A percentile compares a stretch with the other conserved stretches of the same genome.
Conservation (phyloP, 1,140 invertebrate species). For the Drosophila melanica region DNA sequence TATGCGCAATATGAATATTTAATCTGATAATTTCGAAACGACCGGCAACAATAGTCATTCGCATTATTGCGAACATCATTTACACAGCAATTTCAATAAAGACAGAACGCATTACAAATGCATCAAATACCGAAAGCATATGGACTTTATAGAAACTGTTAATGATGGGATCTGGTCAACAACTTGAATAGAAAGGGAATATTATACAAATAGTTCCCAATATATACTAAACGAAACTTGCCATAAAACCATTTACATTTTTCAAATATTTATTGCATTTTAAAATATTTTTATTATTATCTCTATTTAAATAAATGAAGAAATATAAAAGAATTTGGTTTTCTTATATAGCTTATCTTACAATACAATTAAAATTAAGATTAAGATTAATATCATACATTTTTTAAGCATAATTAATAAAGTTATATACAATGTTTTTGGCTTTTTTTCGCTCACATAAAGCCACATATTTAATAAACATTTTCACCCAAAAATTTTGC, state of each 20-base stretch:
- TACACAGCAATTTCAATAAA: conserved; percentile 32
- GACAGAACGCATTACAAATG: background rate
- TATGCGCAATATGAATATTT: conserved; percentile 77
- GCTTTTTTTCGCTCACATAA: background rate
- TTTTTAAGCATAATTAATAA: conserved; percentile 6
- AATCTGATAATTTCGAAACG: conserved; percentile 61
- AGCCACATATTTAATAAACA: conserved; percentile 15
- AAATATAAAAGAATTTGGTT: too few relatives aligned
- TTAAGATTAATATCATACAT: too few relatives aligned
- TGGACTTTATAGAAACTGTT: background rate
- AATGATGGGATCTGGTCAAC: background rate
- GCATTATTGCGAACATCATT: conserved; percentile 20
- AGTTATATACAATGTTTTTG: conserved; percentile 4
- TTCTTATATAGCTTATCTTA: too few relatives aligned
- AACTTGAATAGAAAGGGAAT: too few relatives aligned
- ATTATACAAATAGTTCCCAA: too few relatives aligned
- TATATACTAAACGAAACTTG: too few relatives aligned
- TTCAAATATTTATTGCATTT: too few relatives aligned
- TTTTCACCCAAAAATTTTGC: background rate
- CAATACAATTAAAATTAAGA: too few relatives aligned
- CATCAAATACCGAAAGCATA: conserved; percentile 9
- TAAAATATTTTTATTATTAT: too few relatives aligned
- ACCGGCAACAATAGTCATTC: conserved; percentile 45
- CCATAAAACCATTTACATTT: too few relatives aligned
- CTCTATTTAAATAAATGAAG: too few relatives aligned